Base-by-base conservation (phyloP, 2,888 invertebrate genomes). In the Limnephilus rhombicus region DNA sequence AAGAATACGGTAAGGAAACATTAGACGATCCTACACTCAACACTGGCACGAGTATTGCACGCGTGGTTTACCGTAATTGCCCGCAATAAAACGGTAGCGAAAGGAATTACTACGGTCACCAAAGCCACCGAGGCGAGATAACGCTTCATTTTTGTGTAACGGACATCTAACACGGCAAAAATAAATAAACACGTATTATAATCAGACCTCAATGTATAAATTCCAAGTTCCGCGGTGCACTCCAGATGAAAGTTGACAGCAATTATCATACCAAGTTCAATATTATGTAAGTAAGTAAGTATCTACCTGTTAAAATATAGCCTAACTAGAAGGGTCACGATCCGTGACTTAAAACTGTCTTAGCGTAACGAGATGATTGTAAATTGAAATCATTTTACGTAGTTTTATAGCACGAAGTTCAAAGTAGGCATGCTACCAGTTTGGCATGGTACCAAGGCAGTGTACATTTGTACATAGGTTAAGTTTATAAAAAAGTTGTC, bases 11-110 rank as follows among this genome's bases (percentile, higher is more conserved):
- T 53, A 53, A 53, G 53, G 53, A 53, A 53, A 53, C 53, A 53
- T 18, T n/a, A 68, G 68, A 24, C 68, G 68, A 68, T 68, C 68
- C 68, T 68, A 68, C 68, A 3, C 18, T 37, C 37, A 7, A 41
- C 9, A 45, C 45, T 45, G 41, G 9, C 24, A n/a, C 31, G 34
- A 83, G 83, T 34, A 45, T 68, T 41, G 86, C 45, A 45, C 37
- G 41, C 86, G 86, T 45, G 86, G 86, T 86, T 86, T 86, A 86
- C 86, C 86, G 86, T 86, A 86, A 86, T 31, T 41, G 83, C 18
- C 37, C 83, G 83, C 83, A 15, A 37, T 83, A 83, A 45, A 86
- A 49, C 86, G 86, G 86, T 86, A 86, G 29, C 86, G 86, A 45
- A 86, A 49, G 86, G 45, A 86, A 86, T 45, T 86, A 45, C 49